These are phyloP conservation scores for Stenolophus ochropezus DNA, from an alignment of 2,888 invertebrate species.

Conservation along the genomic window DNA sequence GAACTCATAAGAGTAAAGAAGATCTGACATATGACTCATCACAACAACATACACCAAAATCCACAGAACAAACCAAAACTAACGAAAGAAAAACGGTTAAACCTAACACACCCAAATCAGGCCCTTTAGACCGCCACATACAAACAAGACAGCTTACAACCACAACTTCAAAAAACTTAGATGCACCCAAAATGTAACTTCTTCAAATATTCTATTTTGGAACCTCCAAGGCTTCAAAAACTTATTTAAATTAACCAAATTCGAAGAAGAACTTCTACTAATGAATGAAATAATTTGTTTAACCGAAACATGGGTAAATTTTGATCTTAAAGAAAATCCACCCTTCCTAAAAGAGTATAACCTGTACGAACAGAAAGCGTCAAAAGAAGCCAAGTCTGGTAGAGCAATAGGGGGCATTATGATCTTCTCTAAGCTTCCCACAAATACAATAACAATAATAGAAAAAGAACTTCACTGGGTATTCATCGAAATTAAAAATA, in stretches of 20 bases:
- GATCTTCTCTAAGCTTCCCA: not conserved
- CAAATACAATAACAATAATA: not conserved
- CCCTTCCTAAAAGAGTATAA: not conserved
- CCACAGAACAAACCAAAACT: not conserved
- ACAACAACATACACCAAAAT: not conserved
- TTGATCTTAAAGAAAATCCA: conserved; percentile 8
- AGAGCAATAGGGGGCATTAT: not conserved
- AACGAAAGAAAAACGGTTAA: not conserved
- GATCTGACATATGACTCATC: not conserved
- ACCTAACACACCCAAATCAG: not conserved
- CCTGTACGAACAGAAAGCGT: conserved; percentile 2
- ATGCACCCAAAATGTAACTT: not conserved
- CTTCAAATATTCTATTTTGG: not conserved
- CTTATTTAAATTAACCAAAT: not conserved
- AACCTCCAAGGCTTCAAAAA: conserved; percentile 21
- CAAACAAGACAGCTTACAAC: not conserved
- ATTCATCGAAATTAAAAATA: not conserved
- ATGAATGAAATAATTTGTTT: conserved; percentile 1
- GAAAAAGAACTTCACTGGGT: conserved; percentile 12
- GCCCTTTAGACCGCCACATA: not conserved
- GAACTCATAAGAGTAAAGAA: not conserved
- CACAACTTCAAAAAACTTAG: not conserved
- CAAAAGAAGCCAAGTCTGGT: not conserved
- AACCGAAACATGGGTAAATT: not conserved
- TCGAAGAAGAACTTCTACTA: not conserved